Evolutionary conservation across 2,113 vertebrate genomes (phyloP), one percentile per base, ranked within the genome.

Genomic region (Raja brachyura): DNA sequence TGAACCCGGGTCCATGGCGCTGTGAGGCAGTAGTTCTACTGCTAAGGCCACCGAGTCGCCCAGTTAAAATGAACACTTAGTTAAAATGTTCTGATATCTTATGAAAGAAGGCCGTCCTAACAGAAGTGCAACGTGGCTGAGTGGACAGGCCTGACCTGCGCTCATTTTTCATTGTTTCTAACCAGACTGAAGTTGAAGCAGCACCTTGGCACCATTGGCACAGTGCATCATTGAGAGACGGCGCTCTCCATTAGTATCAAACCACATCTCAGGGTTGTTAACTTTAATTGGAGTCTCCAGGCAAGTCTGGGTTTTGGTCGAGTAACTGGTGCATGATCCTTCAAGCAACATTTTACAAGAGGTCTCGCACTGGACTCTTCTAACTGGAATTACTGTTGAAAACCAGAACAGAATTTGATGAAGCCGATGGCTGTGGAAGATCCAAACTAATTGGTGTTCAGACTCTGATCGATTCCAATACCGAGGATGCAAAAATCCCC

Each of bases 81-180:
- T 33, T 77, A 77, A 77, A 33, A 28, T 88, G 59, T 63, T 88
- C 83, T 63, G 59, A 66, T 63, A 88, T 31, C 83, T 86, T n/a
- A 18, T n/a, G 63, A 66, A 31, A 66, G 11, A 20, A 59, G n/a
- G n/a, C 28, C n/a, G 63, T 31, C n/a, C 25, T n/a, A 28, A 86
- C 56, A 66, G 56, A 54, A 86, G 28, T 56, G 16, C 59, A 88
- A 66, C 8, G 16, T 56, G n/a, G 59, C 31, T 31, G 59, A 88
- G 59, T 63, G 13, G 59, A 31, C 22, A 66, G 59, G n/a, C 31
- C 83, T 16, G 5, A 31, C n/a, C 61, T 88, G 28, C 31, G 59
- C 28, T 28, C 83, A 16, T 14, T 88, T 88, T 33, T 66, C 14
- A 63, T 83, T 16, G 28, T 5, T 88, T 88, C n/a, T 63, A 88